A percentile compares a stretch with the other conserved stretches of the same genome.
These are phyloP conservation scores for Oligia strigilis DNA, from an alignment of 2,888 invertebrate species.

Conservation along the genomic window DNA sequence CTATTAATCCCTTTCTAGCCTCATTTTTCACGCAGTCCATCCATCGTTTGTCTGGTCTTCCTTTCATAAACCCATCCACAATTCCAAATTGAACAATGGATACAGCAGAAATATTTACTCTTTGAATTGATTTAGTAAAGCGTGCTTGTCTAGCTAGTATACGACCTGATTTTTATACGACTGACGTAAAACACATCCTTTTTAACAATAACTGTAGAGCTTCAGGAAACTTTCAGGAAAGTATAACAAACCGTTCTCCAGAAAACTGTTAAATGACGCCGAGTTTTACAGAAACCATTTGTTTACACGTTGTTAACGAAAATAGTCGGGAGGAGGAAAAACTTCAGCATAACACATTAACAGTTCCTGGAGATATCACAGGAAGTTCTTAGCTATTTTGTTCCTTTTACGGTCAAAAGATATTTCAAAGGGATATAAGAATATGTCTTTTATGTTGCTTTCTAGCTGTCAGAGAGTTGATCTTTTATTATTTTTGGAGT, in stretches of 20 bases:
- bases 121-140: not conserved
- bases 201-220: slow-evolving; percentile 13
- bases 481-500: slow-evolving; percentile 55
- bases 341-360: slow-evolving; percentile 65
- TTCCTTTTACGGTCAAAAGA: slow-evolving; percentile 59
- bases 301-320: slow-evolving; percentile 61
- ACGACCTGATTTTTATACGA: not conserved
- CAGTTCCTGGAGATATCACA: slow-evolving; percentile 63
- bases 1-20: not conserved
- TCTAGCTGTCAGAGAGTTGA: slow-evolving; percentile 53
- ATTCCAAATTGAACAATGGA: not conserved
- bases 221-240: slow-evolving; percentile 45
- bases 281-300: slow-evolving; percentile 62
- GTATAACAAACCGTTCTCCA: slow-evolving; percentile 30
- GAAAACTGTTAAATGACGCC: slow-evolving; percentile 41
- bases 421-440: slow-evolving; percentile 57
- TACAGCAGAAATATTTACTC: not conserved
- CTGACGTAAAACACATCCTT: slow-evolving; percentile 6
- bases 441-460: slow-evolving; percentile 58
- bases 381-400: slow-evolving; percentile 64
- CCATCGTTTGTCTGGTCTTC: not conserved
- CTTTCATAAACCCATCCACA: not conserved
- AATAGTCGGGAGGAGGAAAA: slow-evolving; percentile 62
- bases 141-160: too few species aligned
- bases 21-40: not conserved